A percentile compares a stretch with the other conserved stretches of the same genome.
These are phyloP conservation scores for Aplodontia rufa DNA, from an alignment of 2,113 vertebrate genomes.

Conservation along the genomic window DNA sequence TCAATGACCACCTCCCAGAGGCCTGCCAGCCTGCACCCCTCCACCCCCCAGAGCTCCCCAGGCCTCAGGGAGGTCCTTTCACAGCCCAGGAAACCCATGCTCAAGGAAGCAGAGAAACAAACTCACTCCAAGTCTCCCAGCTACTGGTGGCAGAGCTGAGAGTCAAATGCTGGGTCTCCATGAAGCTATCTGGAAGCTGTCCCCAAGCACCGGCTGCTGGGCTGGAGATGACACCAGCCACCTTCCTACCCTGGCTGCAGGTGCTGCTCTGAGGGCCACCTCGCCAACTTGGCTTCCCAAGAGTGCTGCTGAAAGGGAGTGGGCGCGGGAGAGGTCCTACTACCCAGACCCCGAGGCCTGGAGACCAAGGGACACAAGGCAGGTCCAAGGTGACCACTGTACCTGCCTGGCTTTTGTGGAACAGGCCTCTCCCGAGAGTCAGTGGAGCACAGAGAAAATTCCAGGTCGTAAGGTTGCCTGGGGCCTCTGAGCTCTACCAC, in stretches of 20 bases:
- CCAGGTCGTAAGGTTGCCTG: neutral
- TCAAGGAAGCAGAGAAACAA: neutral
- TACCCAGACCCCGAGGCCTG: too few relatives aligned
- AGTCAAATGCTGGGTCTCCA: neutral
- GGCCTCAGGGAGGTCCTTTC: fast-evolving
- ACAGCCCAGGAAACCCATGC: neutral
- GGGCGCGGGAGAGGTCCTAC: neutral
- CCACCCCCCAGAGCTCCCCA: too few relatives aligned
- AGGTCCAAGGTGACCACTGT: fast-evolving
- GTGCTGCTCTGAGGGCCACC: neutral
- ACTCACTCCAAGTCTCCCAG: neutral
- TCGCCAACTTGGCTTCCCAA: neutral
- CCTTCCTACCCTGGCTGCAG: neutral
- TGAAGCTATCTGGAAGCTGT: fast-evolving
- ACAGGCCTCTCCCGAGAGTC: neutral
- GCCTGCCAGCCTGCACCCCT: fast-evolving
- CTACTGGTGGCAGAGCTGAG: neutral
- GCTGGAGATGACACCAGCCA: too few relatives aligned
- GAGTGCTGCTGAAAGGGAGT: neutral
- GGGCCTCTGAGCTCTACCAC: neutral
- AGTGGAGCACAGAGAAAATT: neutral
- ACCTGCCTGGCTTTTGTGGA: neutral
- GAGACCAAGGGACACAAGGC: fast-evolving
- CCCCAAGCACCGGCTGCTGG: neutral
- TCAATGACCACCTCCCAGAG: neutral